These are phyloP conservation scores for Enteromius argenteus DNA, from an alignment of 2,797 vertebrate genomes.

Conservation along the genomic window DNA sequence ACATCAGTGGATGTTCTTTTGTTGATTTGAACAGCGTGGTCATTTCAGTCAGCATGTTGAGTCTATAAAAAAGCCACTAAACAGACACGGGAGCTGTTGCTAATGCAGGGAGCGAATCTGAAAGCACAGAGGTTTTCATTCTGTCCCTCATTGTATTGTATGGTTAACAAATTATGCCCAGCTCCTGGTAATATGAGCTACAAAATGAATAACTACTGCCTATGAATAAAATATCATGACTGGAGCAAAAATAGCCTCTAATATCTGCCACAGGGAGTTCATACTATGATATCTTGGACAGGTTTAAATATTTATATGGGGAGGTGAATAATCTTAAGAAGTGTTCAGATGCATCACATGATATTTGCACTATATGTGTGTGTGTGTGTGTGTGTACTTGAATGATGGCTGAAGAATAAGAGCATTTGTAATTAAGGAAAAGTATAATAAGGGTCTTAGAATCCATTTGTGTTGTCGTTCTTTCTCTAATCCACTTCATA, in stretches of 20 bases:
- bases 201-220: slow-evolving; percentile 61
- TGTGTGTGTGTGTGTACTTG: slow-evolving; percentile 28
- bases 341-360: slow-evolving; percentile 54
- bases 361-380: slow-evolving; percentile 49
- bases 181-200: slow-evolving; percentile 54
- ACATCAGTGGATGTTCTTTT: neutral
- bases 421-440: slow-evolving; percentile 21
- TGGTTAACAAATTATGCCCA: slow-evolving; percentile 60
- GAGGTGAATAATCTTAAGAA: slow-evolving; percentile 60
- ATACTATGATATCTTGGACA: slow-evolving; percentile 62
- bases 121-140: slow-evolving; percentile 38
- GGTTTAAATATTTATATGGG: slow-evolving; percentile 64
- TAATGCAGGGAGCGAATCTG: slow-evolving; percentile 8
- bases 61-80: slow-evolving; percentile 7
- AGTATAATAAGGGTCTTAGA: slow-evolving; percentile 39
- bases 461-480: slow-evolving; percentile 46
- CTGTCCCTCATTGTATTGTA: slow-evolving; percentile 49
- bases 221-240: slow-evolving; percentile 67
- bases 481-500: slow-evolving; percentile 25
- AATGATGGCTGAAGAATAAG: slow-evolving; percentile 1
- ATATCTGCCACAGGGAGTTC: slow-evolving; percentile 62
- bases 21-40: neutral
- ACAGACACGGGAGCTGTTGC: neutral
- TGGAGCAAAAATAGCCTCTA: slow-evolving; percentile 65
- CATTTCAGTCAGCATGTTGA: slow-evolving; percentile 13